Conservation (phyloP, 2,113 vertebrate genomes). For the Seriola aureovittata region DNA sequence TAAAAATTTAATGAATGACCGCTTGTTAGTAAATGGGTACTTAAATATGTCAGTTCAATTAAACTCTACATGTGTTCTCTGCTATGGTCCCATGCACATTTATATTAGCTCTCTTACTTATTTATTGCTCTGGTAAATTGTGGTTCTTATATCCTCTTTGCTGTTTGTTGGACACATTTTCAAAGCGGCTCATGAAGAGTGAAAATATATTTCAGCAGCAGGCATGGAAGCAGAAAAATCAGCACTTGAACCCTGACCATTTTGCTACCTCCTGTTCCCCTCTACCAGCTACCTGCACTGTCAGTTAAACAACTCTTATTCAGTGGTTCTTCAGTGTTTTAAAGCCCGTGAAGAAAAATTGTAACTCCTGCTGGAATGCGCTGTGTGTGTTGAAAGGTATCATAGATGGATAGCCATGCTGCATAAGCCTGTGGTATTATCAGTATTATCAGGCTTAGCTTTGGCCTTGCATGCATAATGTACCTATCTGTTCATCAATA, state of each 20-base stretch:
- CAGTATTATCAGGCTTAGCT: constrained; percentile 62
- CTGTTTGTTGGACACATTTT: neutral
- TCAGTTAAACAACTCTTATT: constrained; percentile 7
- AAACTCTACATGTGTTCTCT: neutral
- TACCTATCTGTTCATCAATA: constrained; percentile 62
- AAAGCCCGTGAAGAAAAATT: neutral
- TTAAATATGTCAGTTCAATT: neutral
- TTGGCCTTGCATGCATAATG: constrained; percentile 66
- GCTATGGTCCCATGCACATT: neutral
- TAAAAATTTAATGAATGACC: neutral
- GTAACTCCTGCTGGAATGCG: constrained; percentile 6
- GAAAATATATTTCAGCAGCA: neutral
- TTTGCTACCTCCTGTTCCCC: neutral
- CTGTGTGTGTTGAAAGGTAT: constrained; percentile 37
- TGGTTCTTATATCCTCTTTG: neutral
- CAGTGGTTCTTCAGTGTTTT: constrained; percentile 1
- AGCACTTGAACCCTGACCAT: neutral
- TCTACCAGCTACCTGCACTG: neutral
- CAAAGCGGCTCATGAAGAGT: constrained; percentile 18
- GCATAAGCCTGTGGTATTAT: constrained; percentile 67
- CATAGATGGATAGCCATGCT: constrained; percentile 40
- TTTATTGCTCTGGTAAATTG: constrained; percentile 17
- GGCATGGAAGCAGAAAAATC: neutral
- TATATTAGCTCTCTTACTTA: neutral
- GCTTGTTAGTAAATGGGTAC: neutral